These are phyloP conservation scores for Drosophila algonquin DNA, from an alignment of 2,888 invertebrate species.

Conservation along the genomic window DNA sequence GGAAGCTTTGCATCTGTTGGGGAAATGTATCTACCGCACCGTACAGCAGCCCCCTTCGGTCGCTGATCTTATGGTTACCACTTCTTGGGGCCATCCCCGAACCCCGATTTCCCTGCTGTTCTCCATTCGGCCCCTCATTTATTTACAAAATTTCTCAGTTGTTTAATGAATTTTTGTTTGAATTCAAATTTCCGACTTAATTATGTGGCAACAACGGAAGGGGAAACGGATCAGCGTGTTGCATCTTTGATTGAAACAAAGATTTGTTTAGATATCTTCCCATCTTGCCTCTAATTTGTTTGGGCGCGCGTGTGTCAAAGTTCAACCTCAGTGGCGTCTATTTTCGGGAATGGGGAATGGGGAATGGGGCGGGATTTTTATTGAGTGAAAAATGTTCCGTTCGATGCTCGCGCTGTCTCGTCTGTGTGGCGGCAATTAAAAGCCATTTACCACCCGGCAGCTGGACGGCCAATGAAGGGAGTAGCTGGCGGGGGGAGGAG, in stretches of 20 bases:
- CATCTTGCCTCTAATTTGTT: constrained; percentile 63
- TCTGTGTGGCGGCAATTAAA: constrained; percentile 49
- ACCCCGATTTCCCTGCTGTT: not conserved
- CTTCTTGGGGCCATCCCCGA: not conserved
- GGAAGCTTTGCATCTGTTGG: too few species aligned
- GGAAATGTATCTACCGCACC: too few species aligned
- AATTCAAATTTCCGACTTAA: constrained; percentile 78
- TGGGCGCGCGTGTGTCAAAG: constrained; percentile 77
- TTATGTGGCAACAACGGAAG: constrained; percentile 74
- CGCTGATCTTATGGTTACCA: too few species aligned
- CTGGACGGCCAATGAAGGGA: constrained; percentile 41
- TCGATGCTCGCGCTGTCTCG: constrained; percentile 25
- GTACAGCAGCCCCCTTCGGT: not conserved
- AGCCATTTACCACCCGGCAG: constrained; percentile 42
- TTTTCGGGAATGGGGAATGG: constrained; percentile 43
- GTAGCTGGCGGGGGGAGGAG: not conserved
- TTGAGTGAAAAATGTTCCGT: constrained; percentile 52
- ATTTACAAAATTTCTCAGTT: constrained; percentile 14
- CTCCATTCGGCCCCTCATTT: constrained; percentile 4
- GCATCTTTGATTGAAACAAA: constrained; percentile 11
- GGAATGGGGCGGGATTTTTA: constrained; percentile 37
- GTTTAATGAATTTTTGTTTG: constrained; percentile 54
- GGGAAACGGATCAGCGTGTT: constrained; percentile 5
- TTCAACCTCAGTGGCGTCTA: constrained; percentile 68
- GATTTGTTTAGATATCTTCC: constrained; percentile 33